Base-by-base conservation (phyloP, 2,888 invertebrate genomes). In the Pinctada fucata region DNA sequence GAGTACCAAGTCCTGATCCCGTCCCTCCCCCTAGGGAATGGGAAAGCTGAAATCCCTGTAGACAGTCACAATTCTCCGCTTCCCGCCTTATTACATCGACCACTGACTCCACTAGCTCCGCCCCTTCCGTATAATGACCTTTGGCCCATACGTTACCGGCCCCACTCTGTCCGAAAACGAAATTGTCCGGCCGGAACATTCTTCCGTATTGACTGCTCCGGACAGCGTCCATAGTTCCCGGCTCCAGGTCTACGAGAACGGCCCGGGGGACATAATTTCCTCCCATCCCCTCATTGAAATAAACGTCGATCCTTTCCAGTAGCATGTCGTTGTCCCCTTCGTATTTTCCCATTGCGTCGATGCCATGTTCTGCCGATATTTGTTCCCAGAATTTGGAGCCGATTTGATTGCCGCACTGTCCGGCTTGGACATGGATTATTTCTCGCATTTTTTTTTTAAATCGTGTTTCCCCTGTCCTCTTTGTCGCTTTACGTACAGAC, bases 201-300 rank as follows among this genome's bases (percentile, higher is more conserved):
- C 97, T 95, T 8, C 97, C 97, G 93, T 96, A 97, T 3, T 97
- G 96, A 75, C 97, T 97, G 0, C 97, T 96, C 83, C 97, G 95
- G 83, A 98, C 97, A 0, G 97, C 96, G 93, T 98, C 97, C 97
- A 98, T 98, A 88, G 97, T 97, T 87, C 98, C 97, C 70, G 97
- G 97, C 93, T 98, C 98, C 91, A 98, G 94, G 92, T 98, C 98
- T 84, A 98, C 96, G 82, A 98, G 94, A 91, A 98, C 96, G 89
- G 97, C 97, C 85, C 97, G 94, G 10, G 97, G 97, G 80, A 97
- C 97, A 93, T 97, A 97, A 93, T 97, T 97, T 88, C 96, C 97
- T 73, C 86, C 86, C 3, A 68, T 90, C 84, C 10, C 97, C 97
- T 80, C 80, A 58, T 70, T 80, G 52, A 74, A 80, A 16, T 75